Percentiles rank a stretch among this genome's conserved stretches.
phyloP scores from a whole-genome alignment of 2,888 invertebrate species.

The Volucella bombylans region DNA sequence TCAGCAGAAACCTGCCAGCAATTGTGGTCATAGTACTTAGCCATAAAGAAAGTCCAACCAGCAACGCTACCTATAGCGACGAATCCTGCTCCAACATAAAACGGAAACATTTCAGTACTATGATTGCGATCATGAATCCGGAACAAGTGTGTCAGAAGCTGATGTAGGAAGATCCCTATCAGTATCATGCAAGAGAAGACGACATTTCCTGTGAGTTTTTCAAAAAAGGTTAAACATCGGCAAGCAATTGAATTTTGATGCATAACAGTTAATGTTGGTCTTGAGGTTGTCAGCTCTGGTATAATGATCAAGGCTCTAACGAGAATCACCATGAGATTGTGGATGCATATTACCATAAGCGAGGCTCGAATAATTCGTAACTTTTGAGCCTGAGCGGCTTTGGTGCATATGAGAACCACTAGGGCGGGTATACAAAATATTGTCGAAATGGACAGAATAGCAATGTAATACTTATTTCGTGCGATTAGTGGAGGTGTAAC shows the following conservation, averaged over 20 bases:
- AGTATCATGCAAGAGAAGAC: constrained; percentile 88
- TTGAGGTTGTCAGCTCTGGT: constrained; percentile 83
- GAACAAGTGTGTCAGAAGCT: constrained; percentile 86
- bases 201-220: constrained; percentile 84
- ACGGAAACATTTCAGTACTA: constrained; percentile 82
- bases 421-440: constrained; percentile 84
- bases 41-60: constrained; percentile 84
- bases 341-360: constrained; percentile 84
- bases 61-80: constrained; percentile 84
- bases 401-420: constrained; percentile 84
- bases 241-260: constrained; percentile 84
- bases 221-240: constrained; percentile 84
- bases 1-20: constrained; percentile 86
- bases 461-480: constrained; percentile 84
- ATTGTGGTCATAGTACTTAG: constrained; percentile 83
- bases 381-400: constrained; percentile 84
- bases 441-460: constrained; percentile 83
- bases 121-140: constrained; percentile 80
- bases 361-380: constrained; percentile 85
- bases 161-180: constrained; percentile 87
- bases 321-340: constrained; percentile 85
- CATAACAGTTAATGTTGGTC: constrained; percentile 83
- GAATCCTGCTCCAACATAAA: constrained; percentile 83
- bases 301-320: constrained; percentile 84
- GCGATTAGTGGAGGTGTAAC: constrained; percentile 83